A percentile compares a stretch with the other conserved stretches of the same genome.
Evolutionary conservation across 2,113 vertebrate genomes (phyloP).

Genomic region (Trinectes maculatus): DNA sequence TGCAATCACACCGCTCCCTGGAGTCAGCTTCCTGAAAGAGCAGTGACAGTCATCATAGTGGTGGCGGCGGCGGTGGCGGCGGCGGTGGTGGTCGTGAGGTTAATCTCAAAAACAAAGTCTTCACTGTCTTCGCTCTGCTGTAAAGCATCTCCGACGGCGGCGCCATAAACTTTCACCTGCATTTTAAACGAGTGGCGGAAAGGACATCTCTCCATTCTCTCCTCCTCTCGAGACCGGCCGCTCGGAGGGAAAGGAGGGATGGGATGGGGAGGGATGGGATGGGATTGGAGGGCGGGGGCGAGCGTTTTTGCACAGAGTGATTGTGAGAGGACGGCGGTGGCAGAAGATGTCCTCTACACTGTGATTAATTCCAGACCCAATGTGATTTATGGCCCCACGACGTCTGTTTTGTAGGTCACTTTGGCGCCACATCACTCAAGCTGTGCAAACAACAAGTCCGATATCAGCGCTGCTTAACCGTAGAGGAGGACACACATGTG

Average conservation of each 20-base stretch:
- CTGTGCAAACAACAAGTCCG: slow-evolving; percentile 79
- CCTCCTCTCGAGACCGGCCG: slow-evolving; percentile 38
- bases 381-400: slow-evolving; percentile 80
- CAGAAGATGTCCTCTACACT: slow-evolving; percentile 77
- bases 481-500: slow-evolving; percentile 60
- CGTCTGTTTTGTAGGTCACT: slow-evolving; percentile 80
- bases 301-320: slow-evolving; percentile 65
- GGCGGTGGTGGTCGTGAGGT: slow-evolving; percentile 13
- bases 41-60: slow-evolving; percentile 56
- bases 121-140: slow-evolving; percentile 13
- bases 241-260: slow-evolving; percentile 44
- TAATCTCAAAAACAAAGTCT: slow-evolving; percentile 39
- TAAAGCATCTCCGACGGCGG: slow-evolving; percentile 18
- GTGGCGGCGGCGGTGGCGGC: slow-evolving; percentile 7
- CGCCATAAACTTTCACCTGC: slow-evolving; percentile 68
- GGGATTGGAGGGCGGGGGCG: slow-evolving; percentile 2
- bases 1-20: slow-evolving; percentile 19
- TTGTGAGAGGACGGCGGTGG: slow-evolving; percentile 70
- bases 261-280: slow-evolving; percentile 1
- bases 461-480: slow-evolving; percentile 73
- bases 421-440: slow-evolving; percentile 79
- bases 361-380: slow-evolving; percentile 77
- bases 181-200: slow-evolving; percentile 61
- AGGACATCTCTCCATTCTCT: slow-evolving; percentile 52
- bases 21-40: slow-evolving; percentile 35